phyloP scores from a whole-genome alignment of 2,888 invertebrate species.

The Xestia ashworthii region DNA sequence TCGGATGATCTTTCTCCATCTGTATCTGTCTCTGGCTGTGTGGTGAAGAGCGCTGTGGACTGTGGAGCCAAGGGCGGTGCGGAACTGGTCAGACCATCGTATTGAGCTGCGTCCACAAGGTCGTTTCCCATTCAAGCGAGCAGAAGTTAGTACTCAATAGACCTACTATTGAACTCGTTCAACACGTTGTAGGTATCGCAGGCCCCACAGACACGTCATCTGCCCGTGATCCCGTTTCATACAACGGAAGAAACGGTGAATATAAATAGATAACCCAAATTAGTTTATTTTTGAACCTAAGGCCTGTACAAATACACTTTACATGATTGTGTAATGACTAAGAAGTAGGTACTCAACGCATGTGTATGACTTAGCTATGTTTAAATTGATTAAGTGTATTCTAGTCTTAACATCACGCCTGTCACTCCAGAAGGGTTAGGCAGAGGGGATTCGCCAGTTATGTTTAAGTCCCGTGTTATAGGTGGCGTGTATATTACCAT shows the following conservation, averaged over 20 bases:
- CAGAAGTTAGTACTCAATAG: no score
- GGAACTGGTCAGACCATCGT: no score
- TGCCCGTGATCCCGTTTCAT: constrained; percentile 22
- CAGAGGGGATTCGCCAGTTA: neutral
- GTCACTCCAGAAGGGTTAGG: no score
- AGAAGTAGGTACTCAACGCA: neutral
- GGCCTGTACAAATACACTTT: neutral
- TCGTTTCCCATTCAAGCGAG: no score
- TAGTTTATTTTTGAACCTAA: neutral
- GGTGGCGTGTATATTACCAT: neutral
- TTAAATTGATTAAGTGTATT: neutral
- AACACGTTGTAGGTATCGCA: neutral
- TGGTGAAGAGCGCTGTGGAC: no score
- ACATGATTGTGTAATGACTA: neutral
- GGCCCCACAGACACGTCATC: constrained; percentile 1
- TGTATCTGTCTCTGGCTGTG: no score
- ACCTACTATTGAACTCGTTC: no score
- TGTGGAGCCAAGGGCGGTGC: no score
- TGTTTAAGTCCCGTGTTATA: neutral
- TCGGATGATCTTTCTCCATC: no score
- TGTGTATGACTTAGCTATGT: neutral
- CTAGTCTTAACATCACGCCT: neutral
- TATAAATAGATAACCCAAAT: constrained; percentile 15
- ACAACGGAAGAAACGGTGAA: constrained; percentile 1
- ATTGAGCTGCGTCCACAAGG: no score